These are phyloP conservation scores for Chaenodraco wilsoni DNA, from an alignment of 2,797 vertebrate genomes.

Conservation along the genomic window DNA sequence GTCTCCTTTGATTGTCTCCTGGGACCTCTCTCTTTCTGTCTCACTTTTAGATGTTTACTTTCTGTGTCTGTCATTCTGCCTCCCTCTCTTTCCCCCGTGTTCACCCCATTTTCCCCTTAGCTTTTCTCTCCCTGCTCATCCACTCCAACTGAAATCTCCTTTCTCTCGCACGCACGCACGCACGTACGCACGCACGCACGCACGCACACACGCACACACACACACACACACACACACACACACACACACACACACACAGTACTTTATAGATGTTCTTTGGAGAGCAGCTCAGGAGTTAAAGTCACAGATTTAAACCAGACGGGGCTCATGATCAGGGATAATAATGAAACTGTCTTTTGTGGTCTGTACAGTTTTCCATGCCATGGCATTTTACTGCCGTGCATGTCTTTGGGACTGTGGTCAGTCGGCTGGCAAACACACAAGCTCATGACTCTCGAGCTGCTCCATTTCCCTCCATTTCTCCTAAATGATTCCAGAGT, in stretches of 20 bases:
- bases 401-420: conserved; percentile 78
- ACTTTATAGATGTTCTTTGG: conserved; percentile 28
- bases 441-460: conserved; percentile 64
- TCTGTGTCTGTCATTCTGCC: neutral
- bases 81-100: neutral
- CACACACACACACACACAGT: neutral
- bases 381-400: conserved; percentile 71
- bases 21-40: conserved; percentile 47
- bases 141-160: too few species aligned
- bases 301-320: conserved; percentile 71
- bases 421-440: conserved; percentile 66
- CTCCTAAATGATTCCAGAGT: conserved; percentile 60
- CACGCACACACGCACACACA: too few species aligned
- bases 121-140: neutral
- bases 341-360: conserved; percentile 77
- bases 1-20: conserved; percentile 65
- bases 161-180: neutral
- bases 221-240: neutral
- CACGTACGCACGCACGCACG: too few species aligned
- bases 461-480: conserved; percentile 60
- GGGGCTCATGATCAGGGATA: conserved; percentile 69
- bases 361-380: conserved; percentile 76
- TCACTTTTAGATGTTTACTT: conserved; percentile 55
- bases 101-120: neutral
- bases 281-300: conserved; percentile 57